phyloP scores from a whole-genome alignment of 2,888 invertebrate species.

The Nesidiocoris tenuis region DNA sequence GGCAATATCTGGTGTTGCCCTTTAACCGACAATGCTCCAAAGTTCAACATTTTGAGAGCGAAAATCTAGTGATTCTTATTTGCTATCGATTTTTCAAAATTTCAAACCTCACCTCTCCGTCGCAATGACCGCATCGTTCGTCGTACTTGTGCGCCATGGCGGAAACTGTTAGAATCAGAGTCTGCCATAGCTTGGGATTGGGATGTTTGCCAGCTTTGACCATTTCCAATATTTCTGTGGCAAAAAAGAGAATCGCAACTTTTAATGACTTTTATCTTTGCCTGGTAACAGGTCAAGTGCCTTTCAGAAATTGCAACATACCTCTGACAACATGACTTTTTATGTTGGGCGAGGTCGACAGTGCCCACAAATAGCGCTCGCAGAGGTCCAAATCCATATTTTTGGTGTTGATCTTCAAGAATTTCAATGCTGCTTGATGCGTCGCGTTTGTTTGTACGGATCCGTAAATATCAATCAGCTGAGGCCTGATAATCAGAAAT shows the following conservation, averaged over 20 bases:
- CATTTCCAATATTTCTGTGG: slow-evolving; percentile 58
- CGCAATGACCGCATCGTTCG: slow-evolving; percentile 10
- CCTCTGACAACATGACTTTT: slow-evolving; percentile 58
- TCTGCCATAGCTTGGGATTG: slow-evolving; percentile 65
- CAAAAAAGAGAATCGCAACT: no score
- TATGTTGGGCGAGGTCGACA: slow-evolving; percentile 69
- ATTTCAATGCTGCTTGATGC: slow-evolving; percentile 68
- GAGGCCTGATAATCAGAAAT: slow-evolving; percentile 56
- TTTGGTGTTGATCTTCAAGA: slow-evolving; percentile 62
- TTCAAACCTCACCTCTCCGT: slow-evolving; percentile 22
- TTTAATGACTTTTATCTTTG: neutral
- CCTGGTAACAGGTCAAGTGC: neutral
- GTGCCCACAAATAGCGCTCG: slow-evolving; percentile 73
- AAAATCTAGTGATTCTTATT: no score
- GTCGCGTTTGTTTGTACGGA: slow-evolving; percentile 68
- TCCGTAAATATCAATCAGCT: slow-evolving; percentile 69
- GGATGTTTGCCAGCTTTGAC: slow-evolving; percentile 51
- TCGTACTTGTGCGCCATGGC: slow-evolving; percentile 58
- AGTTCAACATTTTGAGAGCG: no score
- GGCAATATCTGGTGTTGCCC: no score
- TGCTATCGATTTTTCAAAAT: no score
- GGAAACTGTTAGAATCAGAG: slow-evolving; percentile 65
- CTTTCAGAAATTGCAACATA: no score
- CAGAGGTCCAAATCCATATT: slow-evolving; percentile 59
- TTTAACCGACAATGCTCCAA: no score